phyloP scores from a whole-genome alignment of 2,113 vertebrate species.

The Cheirogaleus medius region DNA sequence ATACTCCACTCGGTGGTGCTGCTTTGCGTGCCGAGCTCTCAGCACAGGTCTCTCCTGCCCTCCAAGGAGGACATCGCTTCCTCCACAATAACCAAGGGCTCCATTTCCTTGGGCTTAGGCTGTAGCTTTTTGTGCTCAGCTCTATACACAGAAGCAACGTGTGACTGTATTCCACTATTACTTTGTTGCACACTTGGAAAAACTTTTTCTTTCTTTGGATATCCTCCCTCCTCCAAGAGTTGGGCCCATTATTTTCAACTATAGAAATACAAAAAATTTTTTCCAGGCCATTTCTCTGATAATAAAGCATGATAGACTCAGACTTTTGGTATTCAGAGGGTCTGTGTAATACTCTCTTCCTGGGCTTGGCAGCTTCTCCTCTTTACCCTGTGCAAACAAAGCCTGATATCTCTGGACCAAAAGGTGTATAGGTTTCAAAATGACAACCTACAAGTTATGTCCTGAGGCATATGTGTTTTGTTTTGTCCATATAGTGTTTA shows the following conservation, averaged over 20 bases:
- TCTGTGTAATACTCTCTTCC: neutral
- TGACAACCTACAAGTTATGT: neutral
- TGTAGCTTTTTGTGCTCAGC: neutral
- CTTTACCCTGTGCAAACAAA: neutral
- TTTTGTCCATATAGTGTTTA: neutral
- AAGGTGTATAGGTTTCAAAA: neutral
- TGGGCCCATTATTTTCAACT: neutral
- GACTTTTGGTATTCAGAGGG: neutral
- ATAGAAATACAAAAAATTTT: neutral
- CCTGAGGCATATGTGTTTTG: neutral
- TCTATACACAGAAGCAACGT: neutral
- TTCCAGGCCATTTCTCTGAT: neutral
- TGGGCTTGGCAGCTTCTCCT: neutral
- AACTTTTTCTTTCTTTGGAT: neutral
- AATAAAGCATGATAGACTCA: neutral
- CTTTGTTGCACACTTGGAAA: neutral
- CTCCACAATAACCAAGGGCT: neutral
- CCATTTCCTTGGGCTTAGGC: neutral
- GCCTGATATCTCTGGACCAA: neutral
- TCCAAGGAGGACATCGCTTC: neutral
- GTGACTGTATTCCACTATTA: neutral
- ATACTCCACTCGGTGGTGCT: neutral
- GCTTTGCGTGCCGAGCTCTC: neutral
- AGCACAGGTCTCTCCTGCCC: neutral
- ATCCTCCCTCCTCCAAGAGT: neutral